phyloP scores from a whole-genome alignment of 2,113 vertebrate species.

The Mystacornis crossleyi region DNA sequence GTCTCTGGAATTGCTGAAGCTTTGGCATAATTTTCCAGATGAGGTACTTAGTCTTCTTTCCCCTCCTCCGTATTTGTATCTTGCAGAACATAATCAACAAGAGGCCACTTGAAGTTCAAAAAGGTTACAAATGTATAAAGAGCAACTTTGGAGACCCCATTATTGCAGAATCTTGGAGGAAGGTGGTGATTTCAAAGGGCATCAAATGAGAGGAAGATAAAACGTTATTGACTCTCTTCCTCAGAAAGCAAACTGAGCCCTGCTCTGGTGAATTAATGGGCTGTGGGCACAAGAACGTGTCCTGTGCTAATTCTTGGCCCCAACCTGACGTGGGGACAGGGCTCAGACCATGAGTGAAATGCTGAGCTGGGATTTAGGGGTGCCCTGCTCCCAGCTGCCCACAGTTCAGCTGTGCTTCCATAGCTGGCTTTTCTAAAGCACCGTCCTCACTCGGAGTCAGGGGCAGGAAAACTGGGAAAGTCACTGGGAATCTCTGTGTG shows the following conservation, averaged over 20 bases:
- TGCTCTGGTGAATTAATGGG: background rate
- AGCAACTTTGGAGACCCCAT: background rate
- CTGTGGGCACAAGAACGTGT: background rate
- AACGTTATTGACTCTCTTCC: background rate
- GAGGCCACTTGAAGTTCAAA: background rate
- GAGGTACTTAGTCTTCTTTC: background rate
- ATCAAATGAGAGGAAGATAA: background rate
- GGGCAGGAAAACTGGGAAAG: background rate
- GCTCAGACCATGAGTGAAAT: background rate
- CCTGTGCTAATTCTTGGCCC: background rate
- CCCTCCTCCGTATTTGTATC: background rate
- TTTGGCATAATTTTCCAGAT: background rate
- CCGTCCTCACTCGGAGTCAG: background rate
- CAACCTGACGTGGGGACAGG: accelerated
- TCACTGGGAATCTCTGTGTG: background rate
- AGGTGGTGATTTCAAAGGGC: background rate
- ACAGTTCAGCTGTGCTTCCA: accelerated
- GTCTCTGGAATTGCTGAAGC: too few relatives aligned
- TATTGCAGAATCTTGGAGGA: background rate
- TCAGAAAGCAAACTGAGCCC: background rate
- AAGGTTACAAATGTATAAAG: background rate
- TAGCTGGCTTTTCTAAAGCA: background rate
- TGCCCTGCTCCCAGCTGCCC: background rate
- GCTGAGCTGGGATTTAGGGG: background rate
- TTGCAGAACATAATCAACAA: background rate